Evolutionary conservation across 2,797 vertebrate species (phyloP).

Genomic region (Gymnothorax javanicus): DNA sequence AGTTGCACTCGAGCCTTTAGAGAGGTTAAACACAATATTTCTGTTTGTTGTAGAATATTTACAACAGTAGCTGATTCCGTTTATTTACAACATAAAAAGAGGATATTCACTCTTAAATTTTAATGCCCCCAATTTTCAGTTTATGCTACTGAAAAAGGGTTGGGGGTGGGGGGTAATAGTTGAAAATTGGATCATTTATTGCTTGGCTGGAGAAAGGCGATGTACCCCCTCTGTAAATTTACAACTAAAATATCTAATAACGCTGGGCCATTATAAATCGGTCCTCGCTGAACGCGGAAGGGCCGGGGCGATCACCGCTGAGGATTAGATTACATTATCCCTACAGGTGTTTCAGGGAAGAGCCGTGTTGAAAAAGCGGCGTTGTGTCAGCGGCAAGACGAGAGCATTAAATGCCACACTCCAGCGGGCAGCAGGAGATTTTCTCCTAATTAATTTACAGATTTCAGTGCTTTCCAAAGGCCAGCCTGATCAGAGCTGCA

Average conservation of each 20-base stretch:
- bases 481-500: constrained; percentile 57
- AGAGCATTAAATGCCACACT: constrained; percentile 78
- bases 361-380: constrained; percentile 68
- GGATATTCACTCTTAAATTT: constrained; percentile 48
- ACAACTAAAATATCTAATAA: constrained; percentile 82
- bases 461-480: constrained; percentile 69
- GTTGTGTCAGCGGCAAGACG: constrained; percentile 70
- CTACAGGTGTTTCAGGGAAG: constrained; percentile 54
- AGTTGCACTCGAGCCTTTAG: constrained; percentile 52
- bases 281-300: constrained; percentile 68
- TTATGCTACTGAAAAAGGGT: constrained; percentile 39
- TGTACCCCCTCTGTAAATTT: constrained; percentile 77
- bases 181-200: constrained; percentile 80
- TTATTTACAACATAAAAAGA: constrained; percentile 60
- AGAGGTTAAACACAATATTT: constrained; percentile 62
- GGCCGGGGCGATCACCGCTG: constrained; percentile 71
- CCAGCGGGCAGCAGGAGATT: constrained; percentile 70
- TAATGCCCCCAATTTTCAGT: constrained; percentile 49
- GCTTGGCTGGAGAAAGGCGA: constrained; percentile 78
- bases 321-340: constrained; percentile 75
- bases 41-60: constrained; percentile 65
- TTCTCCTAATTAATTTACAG: constrained; percentile 77
- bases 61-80: constrained; percentile 55
- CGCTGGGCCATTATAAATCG: constrained; percentile 76
- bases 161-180: constrained; percentile 57